Evolutionary conservation across 2,797 vertebrate genomes (phyloP).

Genomic region (Myoxocephalus aenaeus): DNA sequence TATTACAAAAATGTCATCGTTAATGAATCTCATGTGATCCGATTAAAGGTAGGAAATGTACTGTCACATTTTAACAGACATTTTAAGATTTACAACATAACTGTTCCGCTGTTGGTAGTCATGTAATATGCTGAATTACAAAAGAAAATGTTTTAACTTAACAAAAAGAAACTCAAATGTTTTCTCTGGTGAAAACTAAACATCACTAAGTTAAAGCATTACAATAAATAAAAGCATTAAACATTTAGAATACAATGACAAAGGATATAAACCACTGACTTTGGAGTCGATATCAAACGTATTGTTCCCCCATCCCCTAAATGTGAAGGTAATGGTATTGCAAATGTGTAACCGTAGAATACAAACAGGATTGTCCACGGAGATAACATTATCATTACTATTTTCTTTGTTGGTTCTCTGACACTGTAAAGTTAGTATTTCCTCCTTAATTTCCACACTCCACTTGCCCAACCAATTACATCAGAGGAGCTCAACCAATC

Average conservation of each 20-base stretch:
- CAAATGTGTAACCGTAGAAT: not conserved
- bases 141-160: too few relatives aligned
- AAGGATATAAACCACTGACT: not conserved
- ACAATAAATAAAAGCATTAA: too few relatives aligned
- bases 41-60: not conserved
- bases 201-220: too few relatives aligned
- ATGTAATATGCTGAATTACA: too few relatives aligned
- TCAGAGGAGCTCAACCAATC: conserved; percentile 3
- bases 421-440: conserved; percentile 6
- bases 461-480: conserved; percentile 12
- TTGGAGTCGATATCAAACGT: not conserved
- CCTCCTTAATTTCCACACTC: conserved; percentile 9
- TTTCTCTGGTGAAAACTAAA: too few relatives aligned
- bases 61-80: not conserved
- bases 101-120: too few relatives aligned
- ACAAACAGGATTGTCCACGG: not conserved
- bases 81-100: too few relatives aligned
- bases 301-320: not conserved
- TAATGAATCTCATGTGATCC: not conserved
- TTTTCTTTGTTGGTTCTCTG: not conserved
- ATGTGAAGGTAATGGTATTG: not conserved
- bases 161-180: too few relatives aligned
- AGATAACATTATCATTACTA: not conserved
- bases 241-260: not conserved
- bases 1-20: not conserved